phyloP scores from a whole-genome alignment of 1,140 invertebrate species.

The Aphidius ervi region DNA sequence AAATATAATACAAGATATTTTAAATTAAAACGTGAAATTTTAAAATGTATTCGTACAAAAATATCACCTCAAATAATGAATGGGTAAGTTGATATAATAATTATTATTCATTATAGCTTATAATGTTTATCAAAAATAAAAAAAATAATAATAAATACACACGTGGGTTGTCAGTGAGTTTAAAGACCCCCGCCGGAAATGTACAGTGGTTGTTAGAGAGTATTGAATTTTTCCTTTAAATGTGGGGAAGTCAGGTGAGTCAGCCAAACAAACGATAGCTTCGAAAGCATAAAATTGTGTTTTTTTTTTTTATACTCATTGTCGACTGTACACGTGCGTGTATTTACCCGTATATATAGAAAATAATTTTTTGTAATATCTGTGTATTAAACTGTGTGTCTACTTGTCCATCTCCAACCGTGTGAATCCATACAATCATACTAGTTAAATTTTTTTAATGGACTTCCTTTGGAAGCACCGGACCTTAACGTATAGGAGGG shows the following conservation, averaged over 20 bases:
- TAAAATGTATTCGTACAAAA: slow-evolving; percentile 31
- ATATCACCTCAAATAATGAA: slow-evolving; percentile 23
- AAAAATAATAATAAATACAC: slow-evolving; percentile 19
- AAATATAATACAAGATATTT: slow-evolving; percentile 24
- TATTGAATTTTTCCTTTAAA: slow-evolving; percentile 4
- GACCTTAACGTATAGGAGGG: slow-evolving; percentile 38
- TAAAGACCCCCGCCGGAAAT: slow-evolving; percentile 32
- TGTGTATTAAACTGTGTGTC: slow-evolving; percentile 18
- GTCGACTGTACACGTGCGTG: slow-evolving; percentile 5
- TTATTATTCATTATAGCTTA: slow-evolving; percentile 1
- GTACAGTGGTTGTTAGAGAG: slow-evolving; percentile 19
- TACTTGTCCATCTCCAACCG: slow-evolving; percentile 13
- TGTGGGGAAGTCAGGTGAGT: slow-evolving; percentile 33
- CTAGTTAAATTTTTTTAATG: slow-evolving; percentile 35
- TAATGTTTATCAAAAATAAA: slow-evolving; percentile 5
- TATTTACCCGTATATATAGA: slow-evolving; percentile 2
- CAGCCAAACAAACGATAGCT: slow-evolving; percentile 33
- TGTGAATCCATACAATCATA: slow-evolving; percentile 29
- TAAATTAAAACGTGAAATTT: slow-evolving; percentile 31
- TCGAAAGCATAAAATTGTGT: slow-evolving; percentile 1
- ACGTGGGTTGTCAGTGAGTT: slow-evolving; percentile 29
- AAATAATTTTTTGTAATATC: slow-evolving; percentile 4
- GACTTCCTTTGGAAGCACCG: slow-evolving; percentile 40
- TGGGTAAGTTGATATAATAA: slow-evolving; percentile 26
- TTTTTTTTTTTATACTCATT: slow-evolving; percentile 8